phyloP scores from a whole-genome alignment of 2,113 vertebrate species.

The Dromiciops gliroides region DNA sequence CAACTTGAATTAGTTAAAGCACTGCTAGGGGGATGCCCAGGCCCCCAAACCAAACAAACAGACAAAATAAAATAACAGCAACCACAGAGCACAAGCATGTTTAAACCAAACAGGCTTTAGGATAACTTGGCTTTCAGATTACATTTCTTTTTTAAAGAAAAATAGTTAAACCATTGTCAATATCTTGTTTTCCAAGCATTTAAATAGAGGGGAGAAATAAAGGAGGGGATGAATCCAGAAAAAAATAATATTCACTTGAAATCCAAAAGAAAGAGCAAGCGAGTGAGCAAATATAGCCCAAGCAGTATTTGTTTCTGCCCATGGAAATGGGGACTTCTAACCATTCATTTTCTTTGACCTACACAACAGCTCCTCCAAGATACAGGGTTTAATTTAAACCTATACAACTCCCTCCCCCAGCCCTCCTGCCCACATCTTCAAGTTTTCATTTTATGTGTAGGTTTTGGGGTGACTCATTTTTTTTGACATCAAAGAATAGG shows the following conservation, averaged over 20 bases:
- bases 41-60: conserved; percentile 79
- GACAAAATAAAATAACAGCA: conserved; percentile 81
- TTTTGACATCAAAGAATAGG: conserved; percentile 72
- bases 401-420: conserved; percentile 69
- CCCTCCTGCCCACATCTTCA: conserved; percentile 74
- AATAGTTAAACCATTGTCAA: conserved; percentile 84
- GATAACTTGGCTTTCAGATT: conserved; percentile 87
- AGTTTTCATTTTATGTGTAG: conserved; percentile 68
- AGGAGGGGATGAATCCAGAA: conserved; percentile 82
- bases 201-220: conserved; percentile 85
- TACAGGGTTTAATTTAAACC: conserved; percentile 79
- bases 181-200: conserved; percentile 85
- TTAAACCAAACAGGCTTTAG: conserved; percentile 87
- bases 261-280: background rate
- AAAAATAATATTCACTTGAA: conserved; percentile 78
- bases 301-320: conserved; percentile 83
- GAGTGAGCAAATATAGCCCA: conserved; percentile 79
- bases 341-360: conserved; percentile 77
- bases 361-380: conserved; percentile 75
- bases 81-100: conserved; percentile 85
- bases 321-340: conserved; percentile 78
- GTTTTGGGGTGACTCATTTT: conserved; percentile 76
- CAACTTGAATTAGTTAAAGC: conserved; percentile 93
- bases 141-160: conserved; percentile 87
- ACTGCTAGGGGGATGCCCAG: conserved; percentile 87